These are phyloP conservation scores for Cephalotes varians DNA, from an alignment of 2,888 invertebrate genomes.

Conservation along the genomic window DNA sequence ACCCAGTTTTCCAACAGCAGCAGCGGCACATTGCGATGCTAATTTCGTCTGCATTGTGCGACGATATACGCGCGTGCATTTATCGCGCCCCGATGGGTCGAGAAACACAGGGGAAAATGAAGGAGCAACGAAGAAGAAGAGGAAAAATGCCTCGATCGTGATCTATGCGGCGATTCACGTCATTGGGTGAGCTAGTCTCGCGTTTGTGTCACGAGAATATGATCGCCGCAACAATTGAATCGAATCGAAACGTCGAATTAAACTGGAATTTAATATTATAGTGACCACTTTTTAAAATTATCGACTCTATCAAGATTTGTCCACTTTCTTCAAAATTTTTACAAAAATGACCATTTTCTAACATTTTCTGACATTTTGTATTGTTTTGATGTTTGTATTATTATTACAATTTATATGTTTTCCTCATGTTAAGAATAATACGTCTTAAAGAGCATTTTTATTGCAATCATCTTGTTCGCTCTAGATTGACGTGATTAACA, in stretches of 20 bases:
- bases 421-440: not conserved
- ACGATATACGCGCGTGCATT: conserved; percentile 22
- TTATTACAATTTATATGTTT: not conserved
- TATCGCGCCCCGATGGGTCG: not conserved
- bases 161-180: conserved; percentile 45
- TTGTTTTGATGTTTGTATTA: not conserved
- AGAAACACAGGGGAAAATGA: not conserved
- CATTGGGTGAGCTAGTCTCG: conserved; percentile 8
- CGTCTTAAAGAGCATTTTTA: not conserved
- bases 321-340: not conserved
- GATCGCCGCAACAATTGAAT: conserved; percentile 5
- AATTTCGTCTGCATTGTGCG: conserved; percentile 68
- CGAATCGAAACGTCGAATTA: not conserved
- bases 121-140: not conserved
- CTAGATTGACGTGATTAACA: not conserved
- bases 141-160: conserved; percentile 18
- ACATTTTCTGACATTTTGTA: not conserved
- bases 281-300: not conserved
- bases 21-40: conserved; percentile 71
- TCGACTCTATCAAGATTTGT: not conserved
- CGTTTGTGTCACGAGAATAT: not conserved
- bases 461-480: not conserved
- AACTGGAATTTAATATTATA: not conserved
- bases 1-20: conserved; percentile 74
- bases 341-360: not conserved